Conservation (phyloP, 2,888 invertebrate genomes). For the Dasypolia templi region DNA sequence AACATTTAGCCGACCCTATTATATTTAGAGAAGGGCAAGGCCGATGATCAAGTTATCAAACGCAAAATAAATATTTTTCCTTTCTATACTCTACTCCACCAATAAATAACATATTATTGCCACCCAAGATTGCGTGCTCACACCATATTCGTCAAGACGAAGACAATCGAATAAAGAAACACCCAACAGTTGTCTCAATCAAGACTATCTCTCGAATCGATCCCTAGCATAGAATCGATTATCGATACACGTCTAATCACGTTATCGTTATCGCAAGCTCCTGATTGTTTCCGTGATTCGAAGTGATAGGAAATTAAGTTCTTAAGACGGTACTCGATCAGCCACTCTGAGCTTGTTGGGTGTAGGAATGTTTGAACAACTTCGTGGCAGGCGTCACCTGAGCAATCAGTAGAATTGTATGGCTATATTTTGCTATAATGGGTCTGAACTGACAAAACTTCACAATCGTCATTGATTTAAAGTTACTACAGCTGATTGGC, state of each 20-base stretch:
- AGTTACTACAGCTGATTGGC: too few relatives aligned
- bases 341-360: conserved; percentile 8
- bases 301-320: conserved; percentile 59
- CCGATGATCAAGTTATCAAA: conserved; percentile 8
- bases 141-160: conserved; percentile 31
- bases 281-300: conserved; percentile 59
- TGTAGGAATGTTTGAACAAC: not conserved
- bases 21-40: not conserved
- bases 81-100: conserved; percentile 7
- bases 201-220: conserved; percentile 38
- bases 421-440: not conserved
- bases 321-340: conserved; percentile 22
- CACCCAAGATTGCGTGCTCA: conserved; percentile 31
- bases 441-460: too few relatives aligned
- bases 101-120: conserved; percentile 29
- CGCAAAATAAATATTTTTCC: not conserved
- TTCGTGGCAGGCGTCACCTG: not conserved
- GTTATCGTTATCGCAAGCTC: conserved; percentile 47
- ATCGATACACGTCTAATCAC: conserved; percentile 53
- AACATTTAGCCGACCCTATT: too few relatives aligned
- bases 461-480: too few relatives aligned
- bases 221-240: conserved; percentile 37
- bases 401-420: not conserved
- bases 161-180: conserved; percentile 40
- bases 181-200: conserved; percentile 43